Conservation (phyloP, 1,140 invertebrate genomes). For the Glossosoma conforme region DNA sequence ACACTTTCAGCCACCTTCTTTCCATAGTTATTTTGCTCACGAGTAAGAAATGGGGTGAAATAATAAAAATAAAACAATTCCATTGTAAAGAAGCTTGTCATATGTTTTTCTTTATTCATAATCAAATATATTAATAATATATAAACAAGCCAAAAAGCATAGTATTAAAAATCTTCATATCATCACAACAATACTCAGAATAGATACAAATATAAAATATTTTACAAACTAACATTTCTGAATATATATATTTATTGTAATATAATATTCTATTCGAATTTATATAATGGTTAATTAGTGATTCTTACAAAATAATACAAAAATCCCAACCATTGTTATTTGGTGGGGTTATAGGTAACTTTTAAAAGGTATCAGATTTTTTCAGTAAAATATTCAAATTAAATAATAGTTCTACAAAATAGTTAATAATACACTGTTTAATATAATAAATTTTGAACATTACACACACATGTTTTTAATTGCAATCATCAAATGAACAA, state of each 20-base stretch:
- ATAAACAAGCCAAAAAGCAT: slow-evolving; percentile 23
- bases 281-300: slow-evolving; percentile 10
- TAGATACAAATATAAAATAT: slow-evolving; percentile 16
- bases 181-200: slow-evolving; percentile 25
- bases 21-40: background rate
- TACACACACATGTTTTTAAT: background rate
- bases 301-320: slow-evolving; percentile 6
- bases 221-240: slow-evolving; percentile 3
- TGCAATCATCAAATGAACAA: background rate
- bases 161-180: slow-evolving; percentile 23
- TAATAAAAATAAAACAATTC: background rate
- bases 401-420: slow-evolving; percentile 12
- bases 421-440: slow-evolving; percentile 9
- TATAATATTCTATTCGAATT: slow-evolving; percentile 12
- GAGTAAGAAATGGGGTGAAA: background rate
- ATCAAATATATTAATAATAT: slow-evolving; percentile 2
- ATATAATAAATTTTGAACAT: background rate
- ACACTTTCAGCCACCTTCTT: background rate
- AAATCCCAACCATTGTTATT: background rate
- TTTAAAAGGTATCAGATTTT: slow-evolving; percentile 8
- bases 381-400: slow-evolving; percentile 1
- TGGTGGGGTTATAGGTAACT: slow-evolving; percentile 14
- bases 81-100: too few species aligned
- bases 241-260: slow-evolving; percentile 7
- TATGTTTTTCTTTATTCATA: background rate